phyloP scores from a whole-genome alignment of 2,113 vertebrate genomes.

The Malurus melanocephalus region DNA sequence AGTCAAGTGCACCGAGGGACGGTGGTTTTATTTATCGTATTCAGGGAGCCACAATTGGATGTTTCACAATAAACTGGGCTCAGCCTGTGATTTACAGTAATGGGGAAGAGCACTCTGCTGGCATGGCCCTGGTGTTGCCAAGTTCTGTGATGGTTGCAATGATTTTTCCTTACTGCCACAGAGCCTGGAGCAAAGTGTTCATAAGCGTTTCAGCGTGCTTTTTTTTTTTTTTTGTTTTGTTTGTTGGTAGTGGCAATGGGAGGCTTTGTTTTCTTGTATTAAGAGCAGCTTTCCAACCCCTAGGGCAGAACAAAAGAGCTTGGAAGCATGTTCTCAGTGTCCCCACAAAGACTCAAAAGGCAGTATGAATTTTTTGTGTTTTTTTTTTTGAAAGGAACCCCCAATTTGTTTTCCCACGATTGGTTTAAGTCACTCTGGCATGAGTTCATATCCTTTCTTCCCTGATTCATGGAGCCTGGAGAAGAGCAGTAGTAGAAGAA shows the following conservation, averaged over 20 bases:
- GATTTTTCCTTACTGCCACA: conserved; percentile 54
- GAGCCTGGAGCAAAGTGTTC: conserved; percentile 44
- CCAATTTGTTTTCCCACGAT: conserved; percentile 35
- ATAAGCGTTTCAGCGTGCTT: not conserved
- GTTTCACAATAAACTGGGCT: conserved; percentile 26
- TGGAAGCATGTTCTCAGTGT: conserved; percentile 50
- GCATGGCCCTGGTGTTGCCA: conserved; percentile 40
- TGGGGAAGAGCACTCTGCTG: conserved; percentile 12
- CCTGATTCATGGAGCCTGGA: conserved; percentile 5
- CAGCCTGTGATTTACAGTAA: conserved; percentile 34
- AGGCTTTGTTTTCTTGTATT: conserved; percentile 62
- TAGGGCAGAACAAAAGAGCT: conserved; percentile 55
- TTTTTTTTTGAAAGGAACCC: not conserved
- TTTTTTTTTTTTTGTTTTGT: not conserved
- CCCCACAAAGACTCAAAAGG: conserved; percentile 40
- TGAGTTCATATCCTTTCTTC: conserved; percentile 11
- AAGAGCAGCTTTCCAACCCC: conserved; percentile 60
- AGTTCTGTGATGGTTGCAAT: conserved; percentile 52
- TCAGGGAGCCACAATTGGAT: conserved; percentile 7
- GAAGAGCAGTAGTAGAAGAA: not conserved
- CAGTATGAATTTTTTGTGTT: not conserved
- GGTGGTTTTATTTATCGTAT: not conserved
- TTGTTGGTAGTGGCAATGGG: conserved; percentile 40
- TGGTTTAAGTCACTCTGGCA: conserved; percentile 33
- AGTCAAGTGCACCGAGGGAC: not conserved